phyloP scores from a whole-genome alignment of 2,888 invertebrate species.

The Hemithea aestivaria region DNA sequence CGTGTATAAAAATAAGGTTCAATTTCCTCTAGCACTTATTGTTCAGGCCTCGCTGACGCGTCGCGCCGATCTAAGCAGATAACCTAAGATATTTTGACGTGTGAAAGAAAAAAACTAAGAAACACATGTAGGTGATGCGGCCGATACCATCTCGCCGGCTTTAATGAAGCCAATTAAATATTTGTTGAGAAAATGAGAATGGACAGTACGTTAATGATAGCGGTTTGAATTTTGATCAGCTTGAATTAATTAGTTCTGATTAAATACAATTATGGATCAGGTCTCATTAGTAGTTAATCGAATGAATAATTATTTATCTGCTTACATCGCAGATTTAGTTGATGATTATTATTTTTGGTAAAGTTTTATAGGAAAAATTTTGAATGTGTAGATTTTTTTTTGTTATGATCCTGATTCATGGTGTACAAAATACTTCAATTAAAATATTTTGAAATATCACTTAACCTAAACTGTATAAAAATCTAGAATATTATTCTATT shows the following conservation, averaged over 20 bases:
- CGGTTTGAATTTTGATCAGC: conserved; percentile 19
- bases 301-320: no score
- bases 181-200: conserved; percentile 27
- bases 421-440: no score
- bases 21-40: conserved; percentile 5
- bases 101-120: conserved; percentile 47
- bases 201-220: conserved; percentile 26
- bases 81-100: conserved; percentile 59
- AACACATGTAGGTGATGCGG: conserved; percentile 41
- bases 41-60: conserved; percentile 36
- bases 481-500: no score
- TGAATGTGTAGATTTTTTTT: no score
- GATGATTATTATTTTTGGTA: no score
- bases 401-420: no score
- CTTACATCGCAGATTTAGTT: no score
- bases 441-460: no score
- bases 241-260: conserved; percentile 17
- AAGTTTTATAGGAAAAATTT: no score
- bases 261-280: conserved; percentile 5
- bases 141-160: conserved; percentile 32
- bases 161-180: conserved; percentile 32
- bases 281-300: neutral
- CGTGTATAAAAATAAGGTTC: conserved; percentile 1
- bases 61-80: conserved; percentile 53
- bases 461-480: no score